Evolutionary conservation across 2,113 vertebrate genomes (phyloP).

Genomic region (Phrynocephalus versicolor): DNA sequence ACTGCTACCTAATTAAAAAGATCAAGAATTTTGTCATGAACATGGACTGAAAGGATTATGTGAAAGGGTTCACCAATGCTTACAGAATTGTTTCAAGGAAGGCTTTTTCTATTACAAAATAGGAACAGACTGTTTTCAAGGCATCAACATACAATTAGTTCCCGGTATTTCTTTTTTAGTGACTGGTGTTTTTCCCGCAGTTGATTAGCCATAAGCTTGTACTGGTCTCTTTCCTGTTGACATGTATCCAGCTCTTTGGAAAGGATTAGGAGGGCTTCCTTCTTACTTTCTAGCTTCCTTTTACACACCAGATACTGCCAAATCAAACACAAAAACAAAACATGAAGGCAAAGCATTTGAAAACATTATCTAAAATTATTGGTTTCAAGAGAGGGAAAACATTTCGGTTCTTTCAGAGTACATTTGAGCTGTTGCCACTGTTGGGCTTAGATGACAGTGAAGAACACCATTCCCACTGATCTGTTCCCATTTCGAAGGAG

Average conservation of each 20-base stretch:
- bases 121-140: not conserved
- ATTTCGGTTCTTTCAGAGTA: not conserved
- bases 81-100: not conserved
- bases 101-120: not conserved
- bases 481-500: not conserved
- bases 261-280: slow-evolving; percentile 92
- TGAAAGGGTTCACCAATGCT: slow-evolving; percentile 33
- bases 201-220: slow-evolving; percentile 97
- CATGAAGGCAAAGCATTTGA: not conserved
- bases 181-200: slow-evolving; percentile 91
- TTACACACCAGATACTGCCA: slow-evolving; percentile 92
- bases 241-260: slow-evolving; percentile 96
- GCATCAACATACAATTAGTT: slow-evolving; percentile 86
- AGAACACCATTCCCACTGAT: not conserved
- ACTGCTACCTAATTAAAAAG: slow-evolving; percentile 39
- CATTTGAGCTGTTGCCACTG: not conserved
- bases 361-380: not conserved
- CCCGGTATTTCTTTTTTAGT: slow-evolving; percentile 94
- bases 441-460: not conserved
- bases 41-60: slow-evolving; percentile 22
- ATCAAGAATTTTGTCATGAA: slow-evolving; percentile 3
- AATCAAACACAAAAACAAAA: not conserved
- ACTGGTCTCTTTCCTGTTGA: slow-evolving; percentile 96
- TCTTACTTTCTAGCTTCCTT: slow-evolving; percentile 94
- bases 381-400: not conserved